phyloP scores from a whole-genome alignment of 1,140 invertebrate species.

The Helicoverpa zea region DNA sequence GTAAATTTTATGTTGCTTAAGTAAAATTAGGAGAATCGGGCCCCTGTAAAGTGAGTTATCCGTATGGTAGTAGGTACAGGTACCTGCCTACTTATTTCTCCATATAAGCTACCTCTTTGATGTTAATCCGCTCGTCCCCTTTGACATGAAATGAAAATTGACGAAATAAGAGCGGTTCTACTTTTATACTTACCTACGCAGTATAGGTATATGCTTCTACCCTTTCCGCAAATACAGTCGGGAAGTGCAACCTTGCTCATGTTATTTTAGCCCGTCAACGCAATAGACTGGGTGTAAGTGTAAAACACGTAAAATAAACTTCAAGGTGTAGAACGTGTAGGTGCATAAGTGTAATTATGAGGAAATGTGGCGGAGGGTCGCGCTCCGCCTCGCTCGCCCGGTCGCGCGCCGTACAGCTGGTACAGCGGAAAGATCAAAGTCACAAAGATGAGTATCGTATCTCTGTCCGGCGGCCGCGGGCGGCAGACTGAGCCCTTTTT shows the following conservation, averaged over 20 bases:
- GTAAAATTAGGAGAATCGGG: too few relatives aligned
- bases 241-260: neutral
- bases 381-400: neutral
- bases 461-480: conserved; percentile 54
- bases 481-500: conserved; percentile 62
- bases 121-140: too few relatives aligned
- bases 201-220: too few relatives aligned
- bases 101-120: too few relatives aligned
- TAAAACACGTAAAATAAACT: neutral
- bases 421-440: conserved; percentile 75
- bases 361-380: conserved; percentile 38
- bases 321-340: neutral
- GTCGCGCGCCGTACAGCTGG: conserved; percentile 61
- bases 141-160: too few relatives aligned
- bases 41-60: too few relatives aligned
- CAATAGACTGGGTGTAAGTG: neutral
- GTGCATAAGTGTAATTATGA: conserved; percentile 32
- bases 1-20: too few relatives aligned
- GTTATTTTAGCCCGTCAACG: neutral
- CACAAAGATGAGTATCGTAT: conserved; percentile 75
- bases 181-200: too few relatives aligned
- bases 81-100: too few relatives aligned
- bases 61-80: too few relatives aligned
- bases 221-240: too few relatives aligned
- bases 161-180: too few relatives aligned